Evolutionary conservation across 2,888 invertebrate genomes (phyloP).

Genomic region (Cheiracanthium punctorium): DNA sequence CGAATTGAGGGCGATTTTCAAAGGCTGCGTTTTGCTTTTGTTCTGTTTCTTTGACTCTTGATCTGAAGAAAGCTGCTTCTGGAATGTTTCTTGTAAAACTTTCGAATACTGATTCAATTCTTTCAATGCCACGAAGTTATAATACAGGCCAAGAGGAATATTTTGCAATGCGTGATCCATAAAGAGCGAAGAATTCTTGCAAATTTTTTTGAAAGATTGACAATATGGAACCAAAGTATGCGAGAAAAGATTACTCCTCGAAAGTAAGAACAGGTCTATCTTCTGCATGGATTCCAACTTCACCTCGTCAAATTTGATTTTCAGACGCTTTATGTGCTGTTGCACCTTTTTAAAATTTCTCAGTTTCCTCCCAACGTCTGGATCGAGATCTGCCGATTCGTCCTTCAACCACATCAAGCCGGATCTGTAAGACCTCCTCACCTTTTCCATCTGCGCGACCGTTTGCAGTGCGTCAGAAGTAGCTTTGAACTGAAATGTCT

Average conservation of each 20-base stretch:
- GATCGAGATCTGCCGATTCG: constrained; percentile 49
- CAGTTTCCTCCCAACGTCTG: constrained; percentile 23
- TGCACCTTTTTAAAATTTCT: constrained; percentile 37
- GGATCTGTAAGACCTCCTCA: constrained; percentile 35
- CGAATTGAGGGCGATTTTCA: not conserved
- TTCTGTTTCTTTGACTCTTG: not conserved
- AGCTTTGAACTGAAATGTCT: constrained; percentile 51
- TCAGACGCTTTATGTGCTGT: constrained; percentile 39
- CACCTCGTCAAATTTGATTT: constrained; percentile 26
- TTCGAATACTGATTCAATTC: constrained; percentile 35
- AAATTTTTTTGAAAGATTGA: constrained; percentile 29
- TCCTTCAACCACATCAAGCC: constrained; percentile 58
- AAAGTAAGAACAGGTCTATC: constrained; percentile 47
- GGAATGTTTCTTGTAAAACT: not conserved
- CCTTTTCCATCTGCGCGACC: constrained; percentile 40
- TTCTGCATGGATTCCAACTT: constrained; percentile 53
- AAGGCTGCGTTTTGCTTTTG: not conserved
- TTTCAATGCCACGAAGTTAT: constrained; percentile 34
- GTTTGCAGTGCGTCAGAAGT: constrained; percentile 36
- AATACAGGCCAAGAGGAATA: constrained; percentile 22
- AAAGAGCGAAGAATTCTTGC: not conserved
- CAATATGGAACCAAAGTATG: constrained; percentile 33
- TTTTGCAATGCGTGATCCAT: constrained; percentile 3
- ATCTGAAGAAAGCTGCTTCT: not conserved
- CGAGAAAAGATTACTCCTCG: constrained; percentile 54